Conservation (phyloP, 2,797 vertebrate genomes). For the Myotis planiceps region DNA sequence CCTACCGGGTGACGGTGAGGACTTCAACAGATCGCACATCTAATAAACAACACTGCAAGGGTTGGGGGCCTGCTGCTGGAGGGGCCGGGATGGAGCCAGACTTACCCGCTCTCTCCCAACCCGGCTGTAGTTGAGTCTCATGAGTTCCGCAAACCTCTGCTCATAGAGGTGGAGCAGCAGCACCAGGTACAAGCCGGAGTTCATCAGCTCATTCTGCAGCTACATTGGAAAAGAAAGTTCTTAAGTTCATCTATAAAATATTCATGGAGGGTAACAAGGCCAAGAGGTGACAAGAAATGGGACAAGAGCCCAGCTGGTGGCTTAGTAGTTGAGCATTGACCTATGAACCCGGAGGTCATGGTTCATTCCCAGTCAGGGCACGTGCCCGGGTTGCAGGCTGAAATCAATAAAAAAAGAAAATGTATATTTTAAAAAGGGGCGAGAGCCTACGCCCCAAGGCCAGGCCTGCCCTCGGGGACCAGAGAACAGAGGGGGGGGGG, state of each 20-base stretch:
- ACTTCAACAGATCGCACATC: background rate
- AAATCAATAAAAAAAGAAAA: too few relatives aligned
- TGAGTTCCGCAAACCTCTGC: constrained; percentile 79
- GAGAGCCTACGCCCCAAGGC: background rate
- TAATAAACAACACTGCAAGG: background rate
- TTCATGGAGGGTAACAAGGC: background rate
- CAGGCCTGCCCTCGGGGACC: background rate
- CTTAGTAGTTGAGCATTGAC: too few relatives aligned
- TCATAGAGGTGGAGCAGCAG: constrained; percentile 81
- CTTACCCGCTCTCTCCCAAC: constrained; percentile 65
- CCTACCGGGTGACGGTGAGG: background rate
- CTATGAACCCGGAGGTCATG: too few relatives aligned
- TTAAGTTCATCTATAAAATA: background rate
- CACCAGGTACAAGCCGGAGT: constrained; percentile 73
- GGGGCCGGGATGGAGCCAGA: background rate
- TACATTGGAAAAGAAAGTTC: constrained; percentile 4
- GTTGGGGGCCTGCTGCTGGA: fast-evolving
- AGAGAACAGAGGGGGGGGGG: background rate
- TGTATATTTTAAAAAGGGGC: too few relatives aligned
- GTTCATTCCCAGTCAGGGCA: too few relatives aligned
- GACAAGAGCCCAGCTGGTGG: background rate
- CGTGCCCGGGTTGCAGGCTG: too few relatives aligned
- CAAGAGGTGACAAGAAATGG: background rate
- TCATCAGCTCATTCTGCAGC: constrained; percentile 69
- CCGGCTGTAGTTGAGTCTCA: constrained; percentile 44